Evolutionary conservation across 2,888 invertebrate genomes (phyloP).

Genomic region (Fissipunctia ypsillon): DNA sequence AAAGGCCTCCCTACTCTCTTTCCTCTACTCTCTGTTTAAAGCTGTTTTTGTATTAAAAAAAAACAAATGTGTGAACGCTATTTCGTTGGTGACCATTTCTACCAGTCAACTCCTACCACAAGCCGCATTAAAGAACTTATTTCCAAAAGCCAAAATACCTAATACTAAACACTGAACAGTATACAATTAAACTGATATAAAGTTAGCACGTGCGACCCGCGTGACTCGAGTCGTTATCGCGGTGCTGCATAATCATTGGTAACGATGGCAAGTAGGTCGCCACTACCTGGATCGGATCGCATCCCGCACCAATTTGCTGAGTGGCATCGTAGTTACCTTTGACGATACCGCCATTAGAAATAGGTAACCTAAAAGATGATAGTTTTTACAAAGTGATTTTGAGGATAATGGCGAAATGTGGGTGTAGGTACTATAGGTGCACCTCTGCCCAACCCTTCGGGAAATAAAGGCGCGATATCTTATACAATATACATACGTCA

Average conservation of each 20-base stretch:
- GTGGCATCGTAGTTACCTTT: conserved; percentile 27
- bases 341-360: conserved; percentile 30
- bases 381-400: neutral
- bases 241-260: conserved; percentile 11
- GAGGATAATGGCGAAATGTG: no score
- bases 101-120: no score
- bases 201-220: conserved; percentile 42
- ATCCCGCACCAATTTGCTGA: conserved; percentile 44
- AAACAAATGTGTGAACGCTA: no score
- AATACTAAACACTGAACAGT: neutral
- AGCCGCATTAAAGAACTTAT: no score
- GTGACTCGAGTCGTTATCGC: conserved; percentile 39
- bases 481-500: no score
- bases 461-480: no score
- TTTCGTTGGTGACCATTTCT: no score
- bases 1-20: no score
- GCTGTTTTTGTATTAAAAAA: no score
- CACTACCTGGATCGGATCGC: conserved; percentile 57
- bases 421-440: no score
- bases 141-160: neutral
- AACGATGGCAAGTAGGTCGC: conserved; percentile 56
- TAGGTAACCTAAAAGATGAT: neutral
- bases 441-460: no score
- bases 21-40: no score
- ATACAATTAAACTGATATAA: neutral